Evolutionary conservation across 2,888 invertebrate species (phyloP).

Genomic region (Eudasyphora cyanicolor): DNA sequence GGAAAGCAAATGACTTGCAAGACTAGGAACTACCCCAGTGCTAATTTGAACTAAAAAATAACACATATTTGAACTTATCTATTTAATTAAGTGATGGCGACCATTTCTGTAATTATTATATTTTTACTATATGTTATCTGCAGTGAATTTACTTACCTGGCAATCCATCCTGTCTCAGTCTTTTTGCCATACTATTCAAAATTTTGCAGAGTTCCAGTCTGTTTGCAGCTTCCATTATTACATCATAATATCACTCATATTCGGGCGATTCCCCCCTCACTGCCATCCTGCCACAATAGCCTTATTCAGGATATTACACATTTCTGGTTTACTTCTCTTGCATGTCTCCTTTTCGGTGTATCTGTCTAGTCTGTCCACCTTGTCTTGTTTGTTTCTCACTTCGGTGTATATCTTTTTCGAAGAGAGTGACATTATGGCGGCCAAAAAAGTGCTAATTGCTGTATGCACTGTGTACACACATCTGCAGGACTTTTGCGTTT

Average conservation of each 20-base stretch:
- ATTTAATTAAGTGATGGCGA: too few species aligned
- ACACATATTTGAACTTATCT: too few species aligned
- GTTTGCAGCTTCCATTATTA: constrained; percentile 31
- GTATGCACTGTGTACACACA: constrained; percentile 29
- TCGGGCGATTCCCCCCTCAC: constrained; percentile 13
- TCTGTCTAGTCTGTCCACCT: neutral
- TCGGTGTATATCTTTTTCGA: constrained; percentile 28
- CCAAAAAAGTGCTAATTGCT: constrained; percentile 65
- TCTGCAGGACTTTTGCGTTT: neutral
- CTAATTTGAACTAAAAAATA: too few species aligned
- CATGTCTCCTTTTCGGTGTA: constrained; percentile 27
- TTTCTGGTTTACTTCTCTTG: constrained; percentile 53
- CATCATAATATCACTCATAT: constrained; percentile 50
- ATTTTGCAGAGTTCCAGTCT: neutral
- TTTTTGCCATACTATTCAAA: neutral
- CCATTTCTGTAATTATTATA: too few species aligned
- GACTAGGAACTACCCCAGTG: too few species aligned
- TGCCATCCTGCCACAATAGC: constrained; percentile 56
- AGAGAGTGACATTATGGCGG: constrained; percentile 57
- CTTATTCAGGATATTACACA: constrained; percentile 65
- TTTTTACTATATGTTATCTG: too few species aligned
- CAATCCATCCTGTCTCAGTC: neutral
- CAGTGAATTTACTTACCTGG: too few species aligned
- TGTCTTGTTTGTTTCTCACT: constrained; percentile 21
- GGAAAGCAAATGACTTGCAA: too few species aligned